Percentiles rank a stretch among this genome's conserved stretches.
Evolutionary conservation across 2,113 vertebrate species (phyloP).

Genomic region (Dasyornis broadbenti): DNA sequence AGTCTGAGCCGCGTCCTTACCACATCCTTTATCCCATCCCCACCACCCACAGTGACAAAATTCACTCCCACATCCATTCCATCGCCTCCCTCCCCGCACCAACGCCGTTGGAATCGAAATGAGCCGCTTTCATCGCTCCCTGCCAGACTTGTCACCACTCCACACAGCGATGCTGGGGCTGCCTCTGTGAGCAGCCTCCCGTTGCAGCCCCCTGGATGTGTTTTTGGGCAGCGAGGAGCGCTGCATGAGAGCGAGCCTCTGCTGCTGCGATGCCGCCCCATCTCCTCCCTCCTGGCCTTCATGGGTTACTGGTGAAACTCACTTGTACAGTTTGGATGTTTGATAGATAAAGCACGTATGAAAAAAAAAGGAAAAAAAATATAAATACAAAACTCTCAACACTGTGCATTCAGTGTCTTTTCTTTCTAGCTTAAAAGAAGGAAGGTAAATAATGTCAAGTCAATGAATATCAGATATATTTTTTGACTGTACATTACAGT

Average conservation of each 20-base stretch:
- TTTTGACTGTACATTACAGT: slow-evolving; percentile 86
- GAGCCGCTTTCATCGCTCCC: neutral
- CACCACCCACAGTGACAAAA: neutral
- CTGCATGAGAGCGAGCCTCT: slow-evolving; percentile 61
- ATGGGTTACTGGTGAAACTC: slow-evolving; percentile 57
- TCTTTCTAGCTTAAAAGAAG: slow-evolving; percentile 75
- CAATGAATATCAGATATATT: slow-evolving; percentile 85
- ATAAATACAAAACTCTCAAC: slow-evolving; percentile 71
- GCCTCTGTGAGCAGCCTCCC: neutral
- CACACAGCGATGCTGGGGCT: neutral
- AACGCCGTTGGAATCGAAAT: neutral
- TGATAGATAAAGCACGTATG: slow-evolving; percentile 77
- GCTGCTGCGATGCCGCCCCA: neutral
- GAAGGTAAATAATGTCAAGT: slow-evolving; percentile 81
- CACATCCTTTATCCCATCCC: neutral
- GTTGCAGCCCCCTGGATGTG: neutral
- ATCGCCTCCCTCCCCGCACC: neutral
- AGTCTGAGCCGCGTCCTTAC: neutral
- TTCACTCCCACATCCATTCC: neutral
- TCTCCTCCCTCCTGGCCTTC: neutral
- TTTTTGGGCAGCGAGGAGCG: neutral
- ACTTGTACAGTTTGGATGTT: slow-evolving; percentile 79
- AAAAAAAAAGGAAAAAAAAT: slow-evolving; percentile 64
- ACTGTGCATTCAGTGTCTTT: slow-evolving; percentile 76
- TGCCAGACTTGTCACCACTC: neutral